Evolutionary conservation across 1,140 invertebrate species (phyloP).

Genomic region (Drosophila sproati): DNA sequence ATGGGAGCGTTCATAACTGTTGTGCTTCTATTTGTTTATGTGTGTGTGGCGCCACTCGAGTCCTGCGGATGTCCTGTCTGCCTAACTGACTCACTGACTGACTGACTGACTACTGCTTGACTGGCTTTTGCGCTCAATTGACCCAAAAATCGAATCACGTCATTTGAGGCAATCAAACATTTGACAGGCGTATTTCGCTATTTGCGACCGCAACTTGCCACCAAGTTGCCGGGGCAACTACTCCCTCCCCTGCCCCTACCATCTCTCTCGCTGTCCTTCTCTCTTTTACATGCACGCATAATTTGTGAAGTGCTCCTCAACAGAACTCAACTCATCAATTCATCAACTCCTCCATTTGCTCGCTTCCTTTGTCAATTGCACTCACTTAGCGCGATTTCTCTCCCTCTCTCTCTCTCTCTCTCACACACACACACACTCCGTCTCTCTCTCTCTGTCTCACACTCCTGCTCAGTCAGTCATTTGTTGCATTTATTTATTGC

Average conservation of each 20-base stretch:
- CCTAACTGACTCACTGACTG: too few relatives aligned
- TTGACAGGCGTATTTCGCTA: conserved; percentile 42
- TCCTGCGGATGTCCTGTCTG: conserved; percentile 58
- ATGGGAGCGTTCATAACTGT: conserved; percentile 17
- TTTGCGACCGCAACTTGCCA: conserved; percentile 41
- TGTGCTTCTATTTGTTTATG: conserved; percentile 25
- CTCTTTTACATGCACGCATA: conserved; percentile 67
- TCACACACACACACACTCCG: background rate
- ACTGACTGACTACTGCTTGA: too few relatives aligned
- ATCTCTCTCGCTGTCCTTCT: too few relatives aligned
- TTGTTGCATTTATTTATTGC: conserved; percentile 71
- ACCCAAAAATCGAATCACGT: conserved; percentile 58
- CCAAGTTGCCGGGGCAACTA: conserved; percentile 33
- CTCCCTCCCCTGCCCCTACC: background rate
- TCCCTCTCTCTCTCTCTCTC: background rate
- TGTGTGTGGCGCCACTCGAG: conserved; percentile 43
- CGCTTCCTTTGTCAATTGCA: conserved; percentile 80
- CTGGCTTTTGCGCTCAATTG: background rate
- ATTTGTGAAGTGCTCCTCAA: conserved; percentile 70
- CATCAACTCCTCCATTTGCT: conserved; percentile 57
- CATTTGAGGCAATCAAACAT: conserved; percentile 53
- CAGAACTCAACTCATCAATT: conserved; percentile 44
- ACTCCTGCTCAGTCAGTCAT: conserved; percentile 7
- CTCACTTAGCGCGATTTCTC: conserved; percentile 68
- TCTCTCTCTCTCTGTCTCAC: conserved; percentile 3